Base-by-base conservation (phyloP, 2,888 invertebrate genomes). In the Blastobasis adustella region DNA sequence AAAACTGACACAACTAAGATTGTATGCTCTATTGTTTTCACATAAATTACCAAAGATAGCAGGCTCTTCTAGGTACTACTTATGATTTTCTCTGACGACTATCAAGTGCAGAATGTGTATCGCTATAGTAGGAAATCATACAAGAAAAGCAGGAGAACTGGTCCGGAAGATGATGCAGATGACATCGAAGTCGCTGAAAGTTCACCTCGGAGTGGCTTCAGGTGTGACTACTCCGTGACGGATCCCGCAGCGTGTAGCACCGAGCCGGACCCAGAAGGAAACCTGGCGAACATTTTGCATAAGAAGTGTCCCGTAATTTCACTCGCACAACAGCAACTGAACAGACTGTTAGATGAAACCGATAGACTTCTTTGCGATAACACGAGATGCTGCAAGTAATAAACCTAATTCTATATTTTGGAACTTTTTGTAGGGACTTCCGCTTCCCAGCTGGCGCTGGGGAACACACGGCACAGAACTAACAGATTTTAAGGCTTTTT, bases 271-370 rank as follows among this genome's bases (percentile, higher is more conserved):
- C 61, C 73, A 4, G 82, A 87, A 10, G 69, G 65, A 1, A 84
- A 85, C 54, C 68, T 85, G 45, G 76, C 81, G 2, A 76, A 71
- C 56, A 82, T 89, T 52, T 65, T 85, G 5, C 84, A 86, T 57
- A 85, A 80, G 57, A 89, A 88, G 65, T 83, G 82, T 50, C 81
- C 84, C 5, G 82, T 85, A 1, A 85, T 87, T 10, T 73, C 72
- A 5, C 61, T 88, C 46, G 87, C 87, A 2, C 78, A 82, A 57
- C 73, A 79, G 47, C 88, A 89, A 59, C 69, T 86, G 1, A 71
- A 79, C 52, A 72, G 67, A 46, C 66, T 88, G 10, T 61, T 85
- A n/a, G 76, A 82, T 49, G 82, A 82, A 62, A 84, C 81, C 9
- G 82, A 83, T 56, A 71, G 65, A 58, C 63, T 85, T 40, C 55